These are phyloP conservation scores for Enteromius paludinosus DNA, from an alignment of 2,797 vertebrate genomes.

Conservation along the genomic window DNA sequence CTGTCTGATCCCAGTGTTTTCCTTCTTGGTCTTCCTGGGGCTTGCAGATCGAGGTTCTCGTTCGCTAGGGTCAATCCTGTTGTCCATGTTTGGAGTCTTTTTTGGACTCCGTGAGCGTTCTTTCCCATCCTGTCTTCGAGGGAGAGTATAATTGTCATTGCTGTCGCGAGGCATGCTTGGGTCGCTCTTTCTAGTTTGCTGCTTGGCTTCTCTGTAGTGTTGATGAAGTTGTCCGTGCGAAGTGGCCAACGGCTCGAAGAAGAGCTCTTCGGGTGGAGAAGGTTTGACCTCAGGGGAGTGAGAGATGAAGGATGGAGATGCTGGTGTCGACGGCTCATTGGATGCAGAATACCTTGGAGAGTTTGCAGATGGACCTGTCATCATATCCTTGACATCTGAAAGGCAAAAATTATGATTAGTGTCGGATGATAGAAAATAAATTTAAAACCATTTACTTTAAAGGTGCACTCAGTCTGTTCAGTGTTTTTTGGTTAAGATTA, in stretches of 20 bases:
- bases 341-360: slow-evolving; percentile 80
- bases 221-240: slow-evolving; percentile 67
- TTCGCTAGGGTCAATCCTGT: slow-evolving; percentile 67
- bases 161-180: slow-evolving; percentile 62
- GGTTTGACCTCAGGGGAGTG: slow-evolving; percentile 80
- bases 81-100: slow-evolving; percentile 50
- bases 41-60: slow-evolving; percentile 74
- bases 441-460: neutral
- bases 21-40: slow-evolving; percentile 78
- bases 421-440: neutral
- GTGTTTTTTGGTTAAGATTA: too few relatives aligned
- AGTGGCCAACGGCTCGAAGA: slow-evolving; percentile 47
- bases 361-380: slow-evolving; percentile 82
- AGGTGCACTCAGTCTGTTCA: neutral
- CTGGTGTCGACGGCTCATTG: slow-evolving; percentile 82
- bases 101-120: slow-evolving; percentile 53
- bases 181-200: slow-evolving; percentile 62
- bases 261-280: slow-evolving; percentile 76
- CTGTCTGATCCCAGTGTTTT: slow-evolving; percentile 59
- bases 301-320: slow-evolving; percentile 80
- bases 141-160: slow-evolving; percentile 76
- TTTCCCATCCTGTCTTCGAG: slow-evolving; percentile 60
- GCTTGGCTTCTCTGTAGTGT: slow-evolving; percentile 71
- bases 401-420: neutral
- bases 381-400: slow-evolving; percentile 87